phyloP scores from a whole-genome alignment of 2,888 invertebrate genomes.

The Coecobrya sp. region DNA sequence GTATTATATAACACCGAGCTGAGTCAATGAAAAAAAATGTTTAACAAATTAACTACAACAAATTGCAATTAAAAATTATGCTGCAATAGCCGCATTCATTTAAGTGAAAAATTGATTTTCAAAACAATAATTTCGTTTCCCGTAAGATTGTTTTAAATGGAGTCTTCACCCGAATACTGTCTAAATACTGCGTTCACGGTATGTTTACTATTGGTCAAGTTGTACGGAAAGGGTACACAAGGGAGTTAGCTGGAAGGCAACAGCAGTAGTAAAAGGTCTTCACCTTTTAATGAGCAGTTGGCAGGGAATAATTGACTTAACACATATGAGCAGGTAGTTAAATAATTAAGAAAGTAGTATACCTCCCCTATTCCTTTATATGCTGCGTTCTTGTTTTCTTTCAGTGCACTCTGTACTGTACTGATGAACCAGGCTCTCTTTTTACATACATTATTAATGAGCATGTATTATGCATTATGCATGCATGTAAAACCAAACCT shows the following conservation, averaged over 20 bases:
- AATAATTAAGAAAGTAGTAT: conserved; percentile 66
- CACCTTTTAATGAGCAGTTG: conserved; percentile 78
- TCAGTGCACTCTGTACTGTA: not conserved
- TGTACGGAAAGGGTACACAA: not conserved
- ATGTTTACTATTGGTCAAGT: too few relatives aligned
- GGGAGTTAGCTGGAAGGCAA: conserved; percentile 40
- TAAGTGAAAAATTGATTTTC: not conserved
- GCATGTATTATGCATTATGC: conserved; percentile 57
- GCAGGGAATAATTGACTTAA: conserved; percentile 79
- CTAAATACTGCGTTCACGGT: not conserved
- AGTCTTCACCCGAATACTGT: not conserved
- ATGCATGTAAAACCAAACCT: conserved; percentile 55
- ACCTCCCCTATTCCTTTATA: not conserved
- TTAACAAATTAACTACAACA: conserved; percentile 13
- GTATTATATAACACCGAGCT: not conserved
- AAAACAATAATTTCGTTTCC: not conserved
- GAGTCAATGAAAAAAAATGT: not conserved
- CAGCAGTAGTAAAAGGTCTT: conserved; percentile 70
- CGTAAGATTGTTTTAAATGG: not conserved
- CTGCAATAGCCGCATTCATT: not conserved
- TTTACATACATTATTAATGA: conserved; percentile 58
- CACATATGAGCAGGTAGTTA: conserved; percentile 71
- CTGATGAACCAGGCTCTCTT: not conserved
- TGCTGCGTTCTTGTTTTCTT: not conserved
- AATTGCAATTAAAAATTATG: not conserved